These are phyloP conservation scores for Stenopsyche tienmushanensis DNA, from an alignment of 1,140 invertebrate genomes.

Conservation along the genomic window DNA sequence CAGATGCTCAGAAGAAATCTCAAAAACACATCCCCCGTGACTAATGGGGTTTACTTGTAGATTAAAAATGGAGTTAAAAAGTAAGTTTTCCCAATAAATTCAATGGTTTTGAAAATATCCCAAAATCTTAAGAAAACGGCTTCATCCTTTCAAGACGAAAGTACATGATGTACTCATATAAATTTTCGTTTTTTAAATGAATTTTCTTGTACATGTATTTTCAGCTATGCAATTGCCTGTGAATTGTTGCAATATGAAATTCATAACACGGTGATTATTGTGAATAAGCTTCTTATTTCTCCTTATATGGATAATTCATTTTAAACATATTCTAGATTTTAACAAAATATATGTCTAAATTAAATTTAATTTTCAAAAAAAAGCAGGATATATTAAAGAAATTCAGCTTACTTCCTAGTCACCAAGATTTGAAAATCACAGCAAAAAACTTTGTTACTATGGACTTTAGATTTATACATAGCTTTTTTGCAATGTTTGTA, in stretches of 20 bases:
- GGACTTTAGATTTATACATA: background rate
- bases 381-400: background rate
- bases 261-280: background rate
- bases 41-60: no score
- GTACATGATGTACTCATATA: no score
- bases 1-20: no score
- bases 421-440: background rate
- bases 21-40: no score
- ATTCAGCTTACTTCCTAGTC: background rate
- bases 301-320: background rate
- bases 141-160: no score
- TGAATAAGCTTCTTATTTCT: constrained; percentile 6
- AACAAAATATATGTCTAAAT: background rate
- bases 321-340: background rate
- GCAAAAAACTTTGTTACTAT: background rate
- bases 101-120: no score
- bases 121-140: no score
- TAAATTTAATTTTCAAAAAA: background rate
- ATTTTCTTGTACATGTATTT: no score
- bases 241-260: constrained; percentile 9
- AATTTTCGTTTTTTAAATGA: no score
- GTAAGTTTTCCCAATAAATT: no score
- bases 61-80: no score
- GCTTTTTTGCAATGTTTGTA: background rate
- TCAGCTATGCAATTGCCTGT: background rate